These are phyloP conservation scores for Bradypus variegatus DNA, from an alignment of 2,797 vertebrate species.

Conservation along the genomic window DNA sequence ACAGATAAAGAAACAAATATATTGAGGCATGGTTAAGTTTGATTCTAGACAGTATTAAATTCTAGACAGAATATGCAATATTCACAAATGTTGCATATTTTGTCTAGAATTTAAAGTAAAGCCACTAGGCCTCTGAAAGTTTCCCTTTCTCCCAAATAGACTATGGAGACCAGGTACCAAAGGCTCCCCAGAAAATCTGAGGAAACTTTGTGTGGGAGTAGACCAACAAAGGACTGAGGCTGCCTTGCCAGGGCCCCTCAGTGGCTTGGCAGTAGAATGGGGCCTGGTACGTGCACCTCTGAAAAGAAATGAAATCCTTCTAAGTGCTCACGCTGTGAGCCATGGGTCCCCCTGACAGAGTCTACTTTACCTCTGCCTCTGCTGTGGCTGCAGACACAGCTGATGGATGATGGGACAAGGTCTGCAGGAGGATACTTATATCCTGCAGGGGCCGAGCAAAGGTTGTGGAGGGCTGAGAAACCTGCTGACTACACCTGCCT, in stretches of 20 bases:
- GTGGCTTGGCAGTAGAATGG: not conserved
- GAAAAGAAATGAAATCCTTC: not conserved
- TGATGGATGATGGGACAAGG: not conserved
- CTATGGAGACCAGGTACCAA: not conserved
- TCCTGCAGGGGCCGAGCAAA: not conserved
- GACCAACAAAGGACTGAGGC: not conserved
- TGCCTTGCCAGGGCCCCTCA: not conserved
- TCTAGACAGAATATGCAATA: too few relatives aligned
- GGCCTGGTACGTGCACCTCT: too few relatives aligned
- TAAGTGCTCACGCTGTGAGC: not conserved
- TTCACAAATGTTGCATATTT: not conserved
- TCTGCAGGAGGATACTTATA: not conserved
- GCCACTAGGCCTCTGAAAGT: not conserved
- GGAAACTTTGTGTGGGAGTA: not conserved
- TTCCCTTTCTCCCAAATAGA: not conserved
- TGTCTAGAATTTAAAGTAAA: not conserved
- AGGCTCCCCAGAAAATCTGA: not conserved
- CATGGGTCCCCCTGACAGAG: not conserved
- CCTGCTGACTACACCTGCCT: not conserved
- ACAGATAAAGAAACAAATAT: not conserved
- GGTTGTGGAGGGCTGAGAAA: not conserved
- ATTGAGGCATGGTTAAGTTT: not conserved
- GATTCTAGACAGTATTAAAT: too few relatives aligned
- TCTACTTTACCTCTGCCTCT: not conserved
- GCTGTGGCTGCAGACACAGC: not conserved